These are phyloP conservation scores for roundworm (Caenorhabditis elegans) DNA, from an alignment of 1,140 invertebrate genomes.

Conservation along the genomic window WBcel235 BX284606.5:15030001-15030500, in stretches of 20 bases:
- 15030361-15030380: constrained; percentile 48
- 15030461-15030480: constrained; percentile 39
- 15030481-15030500: constrained; percentile 53
- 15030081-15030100: constrained; percentile 52
- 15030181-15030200: constrained; percentile 67
- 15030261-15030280: constrained; percentile 66
- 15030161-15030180: constrained; percentile 68
- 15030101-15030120: constrained; percentile 70
- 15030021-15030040: constrained; percentile 11
- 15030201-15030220: constrained; percentile 68
- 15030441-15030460: constrained; percentile 62
- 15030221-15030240: constrained; percentile 67
- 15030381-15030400: neutral
- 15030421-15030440: constrained; percentile 57
- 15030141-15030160: constrained; percentile 69
- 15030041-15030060: neutral
- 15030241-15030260: neutral
- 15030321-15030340: constrained; percentile 59
- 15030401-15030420: constrained; percentile 31
- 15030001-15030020: too few relatives aligned
- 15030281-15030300: constrained; percentile 70
- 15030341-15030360: constrained; percentile 61
- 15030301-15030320: constrained; percentile 71
- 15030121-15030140: constrained; percentile 69
- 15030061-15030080: neutral